Evolutionary conservation across 2,113 vertebrate species (phyloP), one percentile per base, ranked within the genome.

Genomic region (Oplegnathus fasciatus): DNA sequence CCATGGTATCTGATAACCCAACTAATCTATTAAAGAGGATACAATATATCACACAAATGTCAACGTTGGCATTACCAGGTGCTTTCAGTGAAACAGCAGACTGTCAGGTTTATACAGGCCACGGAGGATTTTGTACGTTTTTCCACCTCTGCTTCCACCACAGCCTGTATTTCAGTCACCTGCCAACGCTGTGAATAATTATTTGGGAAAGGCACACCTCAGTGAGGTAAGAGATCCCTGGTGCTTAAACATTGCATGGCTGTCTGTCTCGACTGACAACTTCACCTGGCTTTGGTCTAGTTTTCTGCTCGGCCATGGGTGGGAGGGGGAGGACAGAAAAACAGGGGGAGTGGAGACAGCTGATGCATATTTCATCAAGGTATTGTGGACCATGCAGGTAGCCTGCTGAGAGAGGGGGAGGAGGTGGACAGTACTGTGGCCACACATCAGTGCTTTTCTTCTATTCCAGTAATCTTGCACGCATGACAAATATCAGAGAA

Each of bases 301-400:
- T 91, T 93, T 91, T 93, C 81, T 80, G 85, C 88, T 91, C 20
- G 77, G 69, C 85, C 71, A 79, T n/a, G 79, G 88, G 85, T 85
- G 78, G 83, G 82, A 91, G 75, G 32, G 84, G 72, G 44, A 86
- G 76, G 83, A 80, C 60, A 69, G 85, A 48, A 76, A 68, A 73
- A 78, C 75, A 69, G 55, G 55, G 72, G 76, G 84, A 78, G 75
- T 2, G 62, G 74, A 83, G 88, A 86, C 85, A 79, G 81, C 74
- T 86, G 71, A 89, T 94, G 84, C 89, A 94, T 94, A 91, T 93
- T 95, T 94, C 82, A 94, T 94, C 71, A 85, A 75, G 64, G 80
- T 30, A 79, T 87, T 84, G 89, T 89, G 84, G 83, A 85, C 82
- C 58, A 65, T 78, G 82, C 52, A 70, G 26, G 80, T 32, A 74